Conservation (phyloP, 2,113 vertebrate species). For the Callospermophilus lateralis region DNA sequence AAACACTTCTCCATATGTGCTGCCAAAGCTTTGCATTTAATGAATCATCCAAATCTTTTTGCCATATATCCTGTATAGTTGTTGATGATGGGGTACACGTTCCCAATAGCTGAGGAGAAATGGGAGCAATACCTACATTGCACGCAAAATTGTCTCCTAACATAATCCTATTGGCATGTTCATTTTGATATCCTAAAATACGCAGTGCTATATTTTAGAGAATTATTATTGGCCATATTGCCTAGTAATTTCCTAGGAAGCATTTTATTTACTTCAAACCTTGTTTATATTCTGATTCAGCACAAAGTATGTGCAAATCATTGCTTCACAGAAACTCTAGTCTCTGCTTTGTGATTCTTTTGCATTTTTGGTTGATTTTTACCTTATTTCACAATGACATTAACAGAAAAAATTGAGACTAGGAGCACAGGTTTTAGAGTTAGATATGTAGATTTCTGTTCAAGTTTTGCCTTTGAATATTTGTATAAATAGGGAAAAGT, state of each 20-base stretch:
- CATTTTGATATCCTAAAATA: conserved; percentile 45
- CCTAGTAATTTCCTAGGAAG: neutral
- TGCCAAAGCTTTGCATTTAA: conserved; percentile 78
- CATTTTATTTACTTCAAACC: neutral
- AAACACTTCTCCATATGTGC: conserved; percentile 76
- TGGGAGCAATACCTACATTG: neutral
- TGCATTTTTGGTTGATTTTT: neutral
- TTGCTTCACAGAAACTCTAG: neutral
- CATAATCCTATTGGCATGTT: conserved; percentile 49
- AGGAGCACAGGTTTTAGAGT: neutral
- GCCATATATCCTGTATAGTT: conserved; percentile 65
- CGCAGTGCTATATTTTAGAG: neutral
- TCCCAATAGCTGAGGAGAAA: conserved; percentile 35
- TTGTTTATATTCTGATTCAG: neutral
- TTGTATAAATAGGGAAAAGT: neutral
- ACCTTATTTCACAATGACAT: neutral
- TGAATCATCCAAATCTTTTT: conserved; percentile 77
- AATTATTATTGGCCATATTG: neutral
- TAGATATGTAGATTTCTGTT: neutral
- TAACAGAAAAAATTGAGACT: neutral
- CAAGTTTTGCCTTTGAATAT: neutral
- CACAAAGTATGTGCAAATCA: neutral
- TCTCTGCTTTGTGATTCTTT: conserved; percentile 8
- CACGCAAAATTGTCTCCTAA: neutral
- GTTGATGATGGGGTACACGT: conserved; percentile 52